These are phyloP conservation scores for Anthoptus insignis DNA, from an alignment of 2,888 invertebrate species.

Conservation along the genomic window DNA sequence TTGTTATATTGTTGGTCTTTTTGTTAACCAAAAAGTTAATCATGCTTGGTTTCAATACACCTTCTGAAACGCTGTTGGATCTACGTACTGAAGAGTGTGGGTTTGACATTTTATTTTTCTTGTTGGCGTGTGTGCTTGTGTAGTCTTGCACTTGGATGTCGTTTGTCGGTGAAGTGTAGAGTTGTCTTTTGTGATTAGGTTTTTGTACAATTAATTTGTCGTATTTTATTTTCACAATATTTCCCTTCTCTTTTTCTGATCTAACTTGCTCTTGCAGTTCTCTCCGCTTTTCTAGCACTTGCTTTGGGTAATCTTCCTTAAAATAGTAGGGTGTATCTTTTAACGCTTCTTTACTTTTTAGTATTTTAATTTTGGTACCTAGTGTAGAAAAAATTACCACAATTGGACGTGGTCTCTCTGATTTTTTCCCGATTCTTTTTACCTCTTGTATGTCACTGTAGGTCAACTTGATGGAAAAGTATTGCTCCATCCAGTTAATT, in stretches of 20 bases:
- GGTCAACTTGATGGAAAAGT: too few species aligned
- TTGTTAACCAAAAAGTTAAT: constrained; percentile 39
- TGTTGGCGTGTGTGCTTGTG: constrained; percentile 24
- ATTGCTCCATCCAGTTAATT: too few species aligned
- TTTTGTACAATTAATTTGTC: constrained; percentile 42
- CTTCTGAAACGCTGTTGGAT: constrained; percentile 44
- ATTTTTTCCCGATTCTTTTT: constrained; percentile 37
- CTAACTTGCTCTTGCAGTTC: constrained; percentile 40
- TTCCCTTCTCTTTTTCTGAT: constrained; percentile 42
- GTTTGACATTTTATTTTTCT: constrained; percentile 42
- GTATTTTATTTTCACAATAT: constrained; percentile 45
- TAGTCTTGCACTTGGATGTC: too few species aligned
- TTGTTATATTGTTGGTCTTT: constrained; percentile 8
- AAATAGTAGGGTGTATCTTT: constrained; percentile 42
- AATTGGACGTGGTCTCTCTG: constrained; percentile 13
- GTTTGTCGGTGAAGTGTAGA: too few species aligned
- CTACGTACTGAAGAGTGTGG: constrained; percentile 26
- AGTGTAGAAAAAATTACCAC: constrained; percentile 37
- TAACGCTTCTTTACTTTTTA: constrained; percentile 36
- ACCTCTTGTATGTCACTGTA: constrained; percentile 40
- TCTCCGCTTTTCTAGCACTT: constrained; percentile 44
- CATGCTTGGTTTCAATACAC: constrained; percentile 45
- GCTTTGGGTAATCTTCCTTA: constrained; percentile 43
- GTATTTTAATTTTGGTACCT: constrained; percentile 42
- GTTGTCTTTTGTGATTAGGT: constrained; percentile 34